Evolutionary conservation across 1,140 invertebrate genomes (phyloP), one percentile per base, ranked within the genome.

Genomic region (Neomicropteryx cornuta): DNA sequence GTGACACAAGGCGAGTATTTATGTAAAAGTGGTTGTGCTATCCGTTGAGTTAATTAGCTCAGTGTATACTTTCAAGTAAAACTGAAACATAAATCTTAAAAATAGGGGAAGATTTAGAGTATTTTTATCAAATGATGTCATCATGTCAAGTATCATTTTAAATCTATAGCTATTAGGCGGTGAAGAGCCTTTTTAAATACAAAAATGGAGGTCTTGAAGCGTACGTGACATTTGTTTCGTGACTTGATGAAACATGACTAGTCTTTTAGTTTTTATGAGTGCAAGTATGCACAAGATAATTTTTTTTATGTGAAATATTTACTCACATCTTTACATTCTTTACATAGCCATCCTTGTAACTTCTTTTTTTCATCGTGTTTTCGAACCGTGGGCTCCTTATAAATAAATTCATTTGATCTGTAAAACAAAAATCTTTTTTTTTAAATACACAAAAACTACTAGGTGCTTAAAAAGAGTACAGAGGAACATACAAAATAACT

Each of bases 311-410:
- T 19, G 16, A 38, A 24, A 24, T 45, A 8, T 36, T 13, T 18
- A 51, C 53, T 51, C 47, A 68, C 66, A n/a, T 53, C 45, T 48
- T 52, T 53, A 39, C 63, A 66, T 22, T 67, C 50, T 1, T 60
- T 54, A 36, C 66, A 68, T 19, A 54, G 58, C 66, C 66, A 68
- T 0, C 62, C 66, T 0, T 53, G 62, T 30, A 66, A 41, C 0
- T 50, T 48, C 5, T 42, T 45, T 37, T 58, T 65, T 10, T 62
- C 62, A 1, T 50, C 41, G 21, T 60, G 60, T 18, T 51, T 63
- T 19, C 58, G 52, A 0, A 51, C 43, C 0, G 49, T 45, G 0
- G 52, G 51, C 34, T 62, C 62, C 23, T 65, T 58, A 37, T 56
- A 57, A 3, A 60, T 23, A 0, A 52, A 46, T 21, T 53, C 50